Evolutionary conservation across 2,888 invertebrate genomes (phyloP).

Genomic region (Cantharis lateralis): DNA sequence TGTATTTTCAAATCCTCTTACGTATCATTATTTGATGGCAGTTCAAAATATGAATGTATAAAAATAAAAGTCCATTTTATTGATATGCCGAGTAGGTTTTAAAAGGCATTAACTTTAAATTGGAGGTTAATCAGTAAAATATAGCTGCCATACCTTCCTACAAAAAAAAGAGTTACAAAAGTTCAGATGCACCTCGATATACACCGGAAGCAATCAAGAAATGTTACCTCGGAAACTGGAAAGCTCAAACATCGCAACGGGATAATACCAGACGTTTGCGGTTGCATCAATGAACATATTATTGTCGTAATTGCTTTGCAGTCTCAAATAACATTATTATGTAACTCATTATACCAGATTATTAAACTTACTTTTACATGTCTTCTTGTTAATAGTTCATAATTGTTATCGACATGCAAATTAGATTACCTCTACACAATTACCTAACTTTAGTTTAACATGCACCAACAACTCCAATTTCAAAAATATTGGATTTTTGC

Average conservation of each 20-base stretch:
- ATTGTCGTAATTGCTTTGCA: conserved; percentile 13
- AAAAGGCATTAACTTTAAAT: background rate
- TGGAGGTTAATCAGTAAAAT: background rate
- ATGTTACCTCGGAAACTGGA: conserved; percentile 36
- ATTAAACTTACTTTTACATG: conserved; percentile 12
- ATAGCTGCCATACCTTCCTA: background rate
- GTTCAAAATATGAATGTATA: conserved; percentile 3
- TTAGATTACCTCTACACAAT: conserved; percentile 5
- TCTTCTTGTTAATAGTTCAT: conserved; percentile 25
- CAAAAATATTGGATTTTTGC: background rate
- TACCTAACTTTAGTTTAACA: background rate
- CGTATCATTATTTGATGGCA: conserved; percentile 24
- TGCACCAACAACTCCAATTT: background rate
- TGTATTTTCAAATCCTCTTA: conserved; percentile 26
- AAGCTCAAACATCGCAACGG: conserved; percentile 39
- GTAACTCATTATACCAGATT: conserved; percentile 20
- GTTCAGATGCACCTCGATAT: conserved; percentile 17
- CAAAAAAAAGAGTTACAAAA: conserved; percentile 1
- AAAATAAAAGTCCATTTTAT: background rate
- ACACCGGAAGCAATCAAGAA: conserved; percentile 31
- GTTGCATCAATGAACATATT: conserved; percentile 19
- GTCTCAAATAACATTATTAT: conserved; percentile 24
- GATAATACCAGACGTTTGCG: conserved; percentile 36
- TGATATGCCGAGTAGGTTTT: background rate
- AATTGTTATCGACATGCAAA: conserved; percentile 24